Conservation (phyloP, 2,113 vertebrate genomes). For the Plecotus auritus region DNA sequence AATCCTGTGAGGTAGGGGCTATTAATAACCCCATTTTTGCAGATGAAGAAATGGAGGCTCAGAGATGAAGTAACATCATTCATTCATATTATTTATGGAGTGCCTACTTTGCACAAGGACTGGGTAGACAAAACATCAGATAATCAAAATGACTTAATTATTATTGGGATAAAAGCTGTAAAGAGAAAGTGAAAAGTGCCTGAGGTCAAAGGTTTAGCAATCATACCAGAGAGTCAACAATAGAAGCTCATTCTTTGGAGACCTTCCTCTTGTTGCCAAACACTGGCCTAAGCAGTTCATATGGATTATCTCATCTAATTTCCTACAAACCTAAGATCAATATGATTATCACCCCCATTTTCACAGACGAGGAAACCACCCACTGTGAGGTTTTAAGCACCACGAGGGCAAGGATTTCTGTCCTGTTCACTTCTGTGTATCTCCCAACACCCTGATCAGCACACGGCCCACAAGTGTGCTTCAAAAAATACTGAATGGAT, state of each 20-base stretch:
- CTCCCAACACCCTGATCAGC: not conserved
- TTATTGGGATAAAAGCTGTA: not conserved
- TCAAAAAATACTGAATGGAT: not conserved
- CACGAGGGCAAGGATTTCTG: not conserved
- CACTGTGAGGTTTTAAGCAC: not conserved
- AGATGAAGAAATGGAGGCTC: slow-evolving; percentile 52
- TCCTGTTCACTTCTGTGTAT: not conserved
- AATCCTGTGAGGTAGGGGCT: slow-evolving; percentile 58
- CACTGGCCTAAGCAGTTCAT: not conserved
- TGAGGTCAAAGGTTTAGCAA: not conserved
- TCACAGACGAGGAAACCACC: not conserved
- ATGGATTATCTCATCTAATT: not conserved
- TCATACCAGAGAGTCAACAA: not conserved
- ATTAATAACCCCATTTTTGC: slow-evolving; percentile 52
- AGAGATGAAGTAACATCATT: slow-evolving; percentile 4
- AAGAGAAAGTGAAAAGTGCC: not conserved
- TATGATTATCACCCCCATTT: not conserved
- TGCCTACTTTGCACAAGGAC: slow-evolving; percentile 6
- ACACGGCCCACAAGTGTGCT: not conserved
- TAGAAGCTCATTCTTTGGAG: not conserved
- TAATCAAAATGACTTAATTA: not conserved
- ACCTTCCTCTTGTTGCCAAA: not conserved
- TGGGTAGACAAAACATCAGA: not conserved
- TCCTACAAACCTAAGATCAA: not conserved
- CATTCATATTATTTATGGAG: slow-evolving; percentile 10